phyloP scores from a whole-genome alignment of 92 coral and sea anemone species.

The Porites lobata region DNA sequence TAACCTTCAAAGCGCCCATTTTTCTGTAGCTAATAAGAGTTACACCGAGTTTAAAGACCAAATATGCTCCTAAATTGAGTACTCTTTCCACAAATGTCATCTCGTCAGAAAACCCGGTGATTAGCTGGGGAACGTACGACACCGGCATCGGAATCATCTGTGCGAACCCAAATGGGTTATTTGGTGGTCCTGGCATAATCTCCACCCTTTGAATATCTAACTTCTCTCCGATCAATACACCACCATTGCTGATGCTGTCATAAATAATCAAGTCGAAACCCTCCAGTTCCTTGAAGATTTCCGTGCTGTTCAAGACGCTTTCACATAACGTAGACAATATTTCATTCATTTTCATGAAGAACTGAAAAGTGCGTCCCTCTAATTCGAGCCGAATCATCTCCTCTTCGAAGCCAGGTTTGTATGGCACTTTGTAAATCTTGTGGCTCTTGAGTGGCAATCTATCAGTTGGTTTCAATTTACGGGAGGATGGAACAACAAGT shows the following conservation, averaged over 20 bases:
- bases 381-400: neutral
- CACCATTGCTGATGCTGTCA: conserved; percentile 38
- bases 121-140: conserved; percentile 63
- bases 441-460: conserved; percentile 15
- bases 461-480: conserved; percentile 30
- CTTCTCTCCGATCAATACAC: conserved; percentile 39
- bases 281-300: conserved; percentile 45
- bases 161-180: neutral
- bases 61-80: conserved; percentile 20
- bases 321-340: conserved; percentile 19
- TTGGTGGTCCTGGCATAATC: conserved; percentile 26
- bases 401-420: conserved; percentile 33
- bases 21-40: neutral
- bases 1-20: conserved; percentile 33
- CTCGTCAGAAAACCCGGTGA: conserved; percentile 29
- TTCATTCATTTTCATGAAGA: neutral
- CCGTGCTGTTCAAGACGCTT: conserved; percentile 30
- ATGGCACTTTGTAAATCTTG: conserved; percentile 63
- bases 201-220: conserved; percentile 51
- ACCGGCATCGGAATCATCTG: conserved; percentile 24
- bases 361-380: neutral
- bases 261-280: conserved; percentile 46
- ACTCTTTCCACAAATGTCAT: conserved; percentile 70
- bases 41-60: neutral
- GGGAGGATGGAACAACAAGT: conserved; percentile 49